Base-by-base conservation (phyloP, 2,797 vertebrate species). In the Paramormyrops hopkinsi region DNA sequence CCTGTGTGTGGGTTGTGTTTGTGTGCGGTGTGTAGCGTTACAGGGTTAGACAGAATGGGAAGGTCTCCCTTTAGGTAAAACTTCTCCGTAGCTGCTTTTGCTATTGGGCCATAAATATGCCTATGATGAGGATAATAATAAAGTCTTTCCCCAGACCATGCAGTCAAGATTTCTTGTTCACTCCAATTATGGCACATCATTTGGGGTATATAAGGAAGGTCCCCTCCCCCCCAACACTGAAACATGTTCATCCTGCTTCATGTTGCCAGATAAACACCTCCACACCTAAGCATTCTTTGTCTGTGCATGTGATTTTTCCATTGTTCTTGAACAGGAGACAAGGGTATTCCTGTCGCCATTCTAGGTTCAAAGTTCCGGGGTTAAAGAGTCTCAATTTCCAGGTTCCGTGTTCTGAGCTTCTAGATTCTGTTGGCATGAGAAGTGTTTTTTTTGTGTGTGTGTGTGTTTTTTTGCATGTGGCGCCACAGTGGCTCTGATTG, bases 241-340 rank as follows among this genome's bases (percentile, higher is more conserved):
- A n/a, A 79, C 17, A 44, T 2, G 29, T 9, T 44, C 73, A 79
- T 79, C 37, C 29, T 73, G 65, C 29, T 73, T 14, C 17, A 79
- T 44, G 73, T 79, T n/a, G 41, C 37, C 73, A 79, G 73, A 41
- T 79, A 79, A 79, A 79, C 73, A 79, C 41, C 73, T 46, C 73
- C 73, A 79, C 73, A 79, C 73, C 73, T 79, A 46, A 79, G 19
- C 73, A 79, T 79, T 79, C 33, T 7, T 41, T 59, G 17, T 87
- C 29, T 51, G 33, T 29, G 22, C 25, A 17, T 50, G 48, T 53
- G 50, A 53, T 14, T 53, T 54, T 86, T n/a, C 53, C 53, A 29
- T 87, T 87, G n/a, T 53, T 54, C 53, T 29, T 87, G 7, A 37
- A 59, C 85, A 87, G 85, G 85, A 87, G 25, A 37, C 85, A 56